Base-by-base conservation (phyloP, 2,797 vertebrate species). In the Gymnothorax javanicus region DNA sequence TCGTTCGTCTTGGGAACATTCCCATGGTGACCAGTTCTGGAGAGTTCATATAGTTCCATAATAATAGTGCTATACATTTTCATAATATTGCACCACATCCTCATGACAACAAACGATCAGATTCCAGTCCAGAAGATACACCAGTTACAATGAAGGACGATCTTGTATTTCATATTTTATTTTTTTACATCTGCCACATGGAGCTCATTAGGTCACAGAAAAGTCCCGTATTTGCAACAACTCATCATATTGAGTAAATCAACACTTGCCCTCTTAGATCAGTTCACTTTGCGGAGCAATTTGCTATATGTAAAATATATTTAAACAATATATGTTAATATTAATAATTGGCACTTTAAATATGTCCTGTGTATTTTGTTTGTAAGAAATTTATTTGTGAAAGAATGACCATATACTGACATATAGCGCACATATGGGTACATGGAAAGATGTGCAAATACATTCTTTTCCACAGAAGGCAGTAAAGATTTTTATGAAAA, bases 211-310 rank as follows among this genome's bases (percentile, higher is more conserved):
- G 50, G 81, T 33, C 7, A 82, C 58, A 82, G 43, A 77, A 33
- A 33, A 73, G 50, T 25, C 85, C 57, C 79, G 84, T 71, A 52
- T 64, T 84, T 81, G 15, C 84, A 82, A 73, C 79, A 85, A 67
- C 64, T 59, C 86, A 84, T 84, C 83, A 85, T 88, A 73, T 52
- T 56, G 50, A 81, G 77, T 8, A 88, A 84, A 81, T 50, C 85
- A 84, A 59, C 20, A 64, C 8, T 27, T 84, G 83, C 57, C 58
- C 85, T 87, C 67, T 84, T 54, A 84, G n/a, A 54, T 85, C 83
- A 59, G 60, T 75, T 52, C 52, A 56, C 20, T 23, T 15, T 23
- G 20, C 8, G 4, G 77, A 81, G 77, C 77, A 81, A 81, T 81
- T 23, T 56, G 77, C 50, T 56, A 43, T 43, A 43, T 1, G 33